Percentiles rank a stretch among this genome's conserved stretches.
These are phyloP conservation scores for Fregetta grallaria DNA, from an alignment of 2,113 vertebrate species.

Conservation along the genomic window DNA sequence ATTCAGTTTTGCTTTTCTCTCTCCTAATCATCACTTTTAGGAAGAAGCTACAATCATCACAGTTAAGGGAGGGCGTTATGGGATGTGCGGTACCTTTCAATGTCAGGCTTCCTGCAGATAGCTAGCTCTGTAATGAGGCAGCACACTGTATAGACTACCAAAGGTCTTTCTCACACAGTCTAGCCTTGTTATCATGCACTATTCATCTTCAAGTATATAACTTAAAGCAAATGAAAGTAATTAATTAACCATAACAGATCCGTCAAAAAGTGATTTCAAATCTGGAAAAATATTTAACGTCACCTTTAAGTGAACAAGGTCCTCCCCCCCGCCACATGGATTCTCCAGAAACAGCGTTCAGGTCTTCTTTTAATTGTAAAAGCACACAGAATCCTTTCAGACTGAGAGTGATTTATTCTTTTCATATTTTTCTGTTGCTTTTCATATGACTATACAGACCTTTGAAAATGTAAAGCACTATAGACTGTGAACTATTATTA, in stretches of 20 bases:
- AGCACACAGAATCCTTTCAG: slow-evolving; percentile 28
- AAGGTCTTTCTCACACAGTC: slow-evolving; percentile 77
- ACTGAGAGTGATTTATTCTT: background rate
- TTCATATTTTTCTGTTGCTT: slow-evolving; percentile 1
- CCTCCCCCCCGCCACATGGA: accelerated
- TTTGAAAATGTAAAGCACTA: background rate
- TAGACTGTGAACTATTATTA: background rate
- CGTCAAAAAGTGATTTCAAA: slow-evolving; percentile 75
- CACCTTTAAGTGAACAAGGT: slow-evolving; percentile 45
- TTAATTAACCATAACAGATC: slow-evolving; percentile 77
- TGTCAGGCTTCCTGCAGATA: slow-evolving; percentile 82
- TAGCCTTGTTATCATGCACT: slow-evolving; percentile 70
- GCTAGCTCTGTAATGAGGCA: slow-evolving; percentile 84
- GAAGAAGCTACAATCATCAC: slow-evolving; percentile 95
- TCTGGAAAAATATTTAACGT: slow-evolving; percentile 69
- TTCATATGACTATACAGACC: background rate
- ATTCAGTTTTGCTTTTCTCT: slow-evolving; percentile 93
- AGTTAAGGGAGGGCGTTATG: slow-evolving; percentile 86
- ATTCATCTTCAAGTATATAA: slow-evolving; percentile 73
- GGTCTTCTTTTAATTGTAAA: slow-evolving; percentile 47
- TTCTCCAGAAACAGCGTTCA: background rate
- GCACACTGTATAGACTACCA: slow-evolving; percentile 76
- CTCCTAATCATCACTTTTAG: slow-evolving; percentile 95
- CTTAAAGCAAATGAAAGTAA: slow-evolving; percentile 79
- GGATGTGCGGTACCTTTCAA: slow-evolving; percentile 84